Base-by-base conservation (phyloP, 2,888 invertebrate genomes). In the Pristionchus japonicus region DNA sequence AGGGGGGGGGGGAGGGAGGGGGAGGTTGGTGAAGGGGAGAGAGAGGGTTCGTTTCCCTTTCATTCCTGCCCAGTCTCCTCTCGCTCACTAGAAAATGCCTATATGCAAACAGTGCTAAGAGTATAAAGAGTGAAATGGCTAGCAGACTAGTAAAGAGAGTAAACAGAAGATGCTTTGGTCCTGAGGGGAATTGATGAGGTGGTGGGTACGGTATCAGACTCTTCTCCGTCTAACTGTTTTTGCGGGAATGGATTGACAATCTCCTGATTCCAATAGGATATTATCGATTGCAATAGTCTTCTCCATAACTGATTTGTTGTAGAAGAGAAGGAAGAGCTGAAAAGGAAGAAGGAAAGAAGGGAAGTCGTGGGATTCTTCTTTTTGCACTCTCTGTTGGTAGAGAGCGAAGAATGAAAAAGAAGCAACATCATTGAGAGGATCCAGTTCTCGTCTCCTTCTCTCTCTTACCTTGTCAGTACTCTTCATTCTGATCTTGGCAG, bases 231-330 rank as follows among this genome's bases (percentile, higher is more conserved):
- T 83, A 34, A 83, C 82, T 34, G 82, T 43, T 9, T 83, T 83
- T 0, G 82, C 3, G 23, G 82, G 82, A 6, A 83, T 83, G 37
- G 82, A 52, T 83, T 52, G 49, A 23, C 87, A 87, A 27, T 87
- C 80, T 37, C 87, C 87, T 9, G 40, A 40, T 47, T 77, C 61
- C 57, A 87, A 37, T 61, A 27, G 87, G 85, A 92, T 91, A 57
- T 92, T 92, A 74, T 92, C 92, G 57, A 92, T 89, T 3, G 92
- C 92, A 17, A 92, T 89, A 1, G 91, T 91, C 89, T 92, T 92
- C 3, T 86, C 74, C 2, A 88, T 87, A 20, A 86, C 84, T 34
- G 89, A 83, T 27, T 82, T 89, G 88, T 92, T 92, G 89, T 92
- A 89, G 89, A 92, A 91, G 15, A 92, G 83, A 13, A 92, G 88